phyloP scores from a whole-genome alignment of 2,888 invertebrate species.

The Pegoplata infirma region DNA sequence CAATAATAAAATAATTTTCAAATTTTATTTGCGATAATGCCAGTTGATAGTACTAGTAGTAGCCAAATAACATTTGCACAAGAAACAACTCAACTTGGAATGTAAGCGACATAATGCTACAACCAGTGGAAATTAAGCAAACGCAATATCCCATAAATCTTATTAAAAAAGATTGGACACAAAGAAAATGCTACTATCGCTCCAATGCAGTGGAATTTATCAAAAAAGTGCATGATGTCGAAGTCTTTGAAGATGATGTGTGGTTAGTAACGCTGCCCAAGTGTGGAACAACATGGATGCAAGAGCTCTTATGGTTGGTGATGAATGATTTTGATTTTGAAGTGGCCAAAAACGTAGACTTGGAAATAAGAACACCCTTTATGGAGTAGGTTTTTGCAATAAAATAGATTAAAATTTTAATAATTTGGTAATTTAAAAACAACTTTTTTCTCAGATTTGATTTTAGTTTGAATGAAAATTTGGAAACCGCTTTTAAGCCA shows the following conservation, averaged over 20 bases:
- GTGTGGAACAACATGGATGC: slow-evolving; percentile 76
- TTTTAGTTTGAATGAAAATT: slow-evolving; percentile 36
- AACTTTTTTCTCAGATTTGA: slow-evolving; percentile 61
- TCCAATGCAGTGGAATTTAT: slow-evolving; percentile 46
- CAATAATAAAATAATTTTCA: no score
- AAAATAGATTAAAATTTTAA: neutral
- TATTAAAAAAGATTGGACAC: slow-evolving; percentile 66
- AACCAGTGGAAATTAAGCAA: slow-evolving; percentile 44
- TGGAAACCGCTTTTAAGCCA: slow-evolving; percentile 46
- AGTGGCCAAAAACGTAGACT: slow-evolving; percentile 65
- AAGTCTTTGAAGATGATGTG: slow-evolving; percentile 71
- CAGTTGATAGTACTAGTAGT: no score
- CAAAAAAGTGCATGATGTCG: slow-evolving; percentile 67
- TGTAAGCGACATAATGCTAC: no score
- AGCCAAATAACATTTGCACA: no score
- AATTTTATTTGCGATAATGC: no score
- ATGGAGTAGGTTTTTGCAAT: slow-evolving; percentile 70
- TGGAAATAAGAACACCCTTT: slow-evolving; percentile 69
- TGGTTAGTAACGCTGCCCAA: slow-evolving; percentile 73
- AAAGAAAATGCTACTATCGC: slow-evolving; percentile 58
- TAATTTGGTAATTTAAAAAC: no score
- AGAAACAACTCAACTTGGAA: no score
- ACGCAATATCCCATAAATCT: slow-evolving; percentile 62
- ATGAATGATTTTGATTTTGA: slow-evolving; percentile 71
- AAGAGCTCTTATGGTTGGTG: slow-evolving; percentile 73